Base-by-base conservation (phyloP, 2,113 vertebrate genomes). In the Sapayoa aenigma region DNA sequence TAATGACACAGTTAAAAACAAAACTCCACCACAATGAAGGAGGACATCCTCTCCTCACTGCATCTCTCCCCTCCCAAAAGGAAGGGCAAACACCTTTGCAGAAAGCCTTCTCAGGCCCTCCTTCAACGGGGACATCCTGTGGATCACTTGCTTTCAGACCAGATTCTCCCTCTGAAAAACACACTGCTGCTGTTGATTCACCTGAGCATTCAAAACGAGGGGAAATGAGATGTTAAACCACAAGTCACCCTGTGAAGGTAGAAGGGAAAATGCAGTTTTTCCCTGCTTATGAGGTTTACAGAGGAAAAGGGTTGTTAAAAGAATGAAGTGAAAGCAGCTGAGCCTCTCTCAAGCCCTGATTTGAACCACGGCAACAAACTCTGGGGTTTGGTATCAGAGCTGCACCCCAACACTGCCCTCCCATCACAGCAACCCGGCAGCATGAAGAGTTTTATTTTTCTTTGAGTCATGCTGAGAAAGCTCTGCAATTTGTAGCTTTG, bases 381-480 rank as follows among this genome's bases (percentile, higher is more conserved):
- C 6, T 1, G 14, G 31, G 14, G 18, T 88, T 88, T 23, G 33
- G 27, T 4, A 33, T 8, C 37, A 41, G 44, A 56, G 68, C 69
- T 62, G 20, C 50, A 30, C 37, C 30, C 23, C 27, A 68, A 71
- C 33, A 59, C 19, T 37, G 31, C 42, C 56, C 30, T 77, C 42
- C 76, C 80, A 50, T 14, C 66, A 6, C 56, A 63, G 94, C 79
- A 73, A 80, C 50, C 3, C 41, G 31, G 33, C 84, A 47, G 63
- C 59, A 75, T 1, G 24, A 72, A 65, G 79, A 75, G 46, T 16
- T 41, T 52, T 14, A 76, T 39, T 71, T 68, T 82, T 23, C 79
- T 75, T 95, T 93, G 24, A 95, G 73, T 89, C 95, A 92, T 1
- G 10, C 85, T 92, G 88, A 93, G 92, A 96, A 90, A 87, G 76